These are phyloP conservation scores for Lepidurus packardi DNA, from an alignment of 1,140 invertebrate genomes.

Conservation along the genomic window DNA sequence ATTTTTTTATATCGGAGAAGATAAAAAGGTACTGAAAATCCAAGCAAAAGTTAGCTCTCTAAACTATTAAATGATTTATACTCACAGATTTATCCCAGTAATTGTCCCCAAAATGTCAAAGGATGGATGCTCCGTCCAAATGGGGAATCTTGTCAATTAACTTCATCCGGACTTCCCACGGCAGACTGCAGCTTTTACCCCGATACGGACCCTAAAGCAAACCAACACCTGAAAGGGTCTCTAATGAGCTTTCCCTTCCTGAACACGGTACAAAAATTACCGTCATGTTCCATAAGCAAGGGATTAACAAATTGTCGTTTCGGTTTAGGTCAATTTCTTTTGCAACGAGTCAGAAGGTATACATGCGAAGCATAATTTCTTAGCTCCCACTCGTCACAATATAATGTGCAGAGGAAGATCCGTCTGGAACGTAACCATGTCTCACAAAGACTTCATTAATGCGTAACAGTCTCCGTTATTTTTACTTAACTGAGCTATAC, in stretches of 20 bases:
- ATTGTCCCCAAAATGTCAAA: constrained; percentile 32
- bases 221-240: constrained; percentile 32
- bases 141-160: constrained; percentile 29
- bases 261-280: constrained; percentile 33
- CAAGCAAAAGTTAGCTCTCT: constrained; percentile 23
- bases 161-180: constrained; percentile 35
- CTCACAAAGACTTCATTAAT: constrained; percentile 39
- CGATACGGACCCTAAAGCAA: constrained; percentile 24
- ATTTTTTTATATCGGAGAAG: constrained; percentile 37
- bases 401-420: constrained; percentile 39
- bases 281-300: constrained; percentile 7
- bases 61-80: constrained; percentile 35
- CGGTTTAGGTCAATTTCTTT: constrained; percentile 30
- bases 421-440: constrained; percentile 39
- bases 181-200: constrained; percentile 37
- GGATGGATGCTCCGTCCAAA: constrained; percentile 31
- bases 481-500: no score
- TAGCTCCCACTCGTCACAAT: constrained; percentile 45
- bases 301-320: background rate
- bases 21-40: constrained; percentile 30
- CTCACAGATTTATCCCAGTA: constrained; percentile 10
- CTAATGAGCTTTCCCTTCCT: constrained; percentile 37
- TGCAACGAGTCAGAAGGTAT: constrained; percentile 36
- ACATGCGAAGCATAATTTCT: constrained; percentile 40
- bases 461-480: background rate